phyloP scores from a whole-genome alignment of 2,113 vertebrate species.

The Chaetorhynchus papuensis region DNA sequence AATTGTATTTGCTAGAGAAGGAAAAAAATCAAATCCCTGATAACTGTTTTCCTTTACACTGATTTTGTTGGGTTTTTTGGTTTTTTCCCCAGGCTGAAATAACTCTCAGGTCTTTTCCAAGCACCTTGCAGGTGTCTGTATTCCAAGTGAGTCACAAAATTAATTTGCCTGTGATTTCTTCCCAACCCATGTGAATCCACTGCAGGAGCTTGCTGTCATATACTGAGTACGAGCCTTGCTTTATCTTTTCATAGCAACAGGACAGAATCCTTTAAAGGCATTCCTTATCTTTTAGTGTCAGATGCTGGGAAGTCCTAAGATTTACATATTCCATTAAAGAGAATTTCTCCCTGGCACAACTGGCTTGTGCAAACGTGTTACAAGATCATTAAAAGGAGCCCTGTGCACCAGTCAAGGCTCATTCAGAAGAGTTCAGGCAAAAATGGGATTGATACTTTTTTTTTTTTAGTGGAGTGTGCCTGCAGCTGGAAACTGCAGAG shows the following conservation, averaged over 20 bases:
- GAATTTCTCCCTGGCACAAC: not conserved
- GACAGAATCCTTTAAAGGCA: not conserved
- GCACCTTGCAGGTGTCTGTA: not conserved
- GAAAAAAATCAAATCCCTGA: not conserved
- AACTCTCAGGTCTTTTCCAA: not conserved
- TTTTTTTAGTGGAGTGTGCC: not conserved
- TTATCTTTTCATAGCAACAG: not conserved
- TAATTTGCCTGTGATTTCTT: not conserved
- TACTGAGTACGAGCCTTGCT: not conserved
- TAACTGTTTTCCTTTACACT: not conserved
- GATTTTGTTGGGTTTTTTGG: not conserved
- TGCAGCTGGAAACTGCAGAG: not conserved
- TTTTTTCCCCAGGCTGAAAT: not conserved
- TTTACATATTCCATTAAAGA: not conserved
- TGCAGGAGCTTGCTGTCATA: not conserved
- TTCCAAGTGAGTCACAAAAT: not conserved
- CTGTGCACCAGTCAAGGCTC: not conserved
- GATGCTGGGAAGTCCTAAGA: not conserved
- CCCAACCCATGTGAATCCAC: not conserved
- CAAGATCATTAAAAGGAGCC: not conserved
- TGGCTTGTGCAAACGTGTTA: not conserved
- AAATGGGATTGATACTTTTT: not conserved
- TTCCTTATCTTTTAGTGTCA: constrained; percentile 22
- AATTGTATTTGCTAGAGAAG: not conserved
- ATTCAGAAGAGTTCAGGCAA: not conserved